Percentiles rank a stretch among this genome's conserved stretches.
phyloP scores from a whole-genome alignment of 2,888 invertebrate species.

The Agriopis aurantiaria region DNA sequence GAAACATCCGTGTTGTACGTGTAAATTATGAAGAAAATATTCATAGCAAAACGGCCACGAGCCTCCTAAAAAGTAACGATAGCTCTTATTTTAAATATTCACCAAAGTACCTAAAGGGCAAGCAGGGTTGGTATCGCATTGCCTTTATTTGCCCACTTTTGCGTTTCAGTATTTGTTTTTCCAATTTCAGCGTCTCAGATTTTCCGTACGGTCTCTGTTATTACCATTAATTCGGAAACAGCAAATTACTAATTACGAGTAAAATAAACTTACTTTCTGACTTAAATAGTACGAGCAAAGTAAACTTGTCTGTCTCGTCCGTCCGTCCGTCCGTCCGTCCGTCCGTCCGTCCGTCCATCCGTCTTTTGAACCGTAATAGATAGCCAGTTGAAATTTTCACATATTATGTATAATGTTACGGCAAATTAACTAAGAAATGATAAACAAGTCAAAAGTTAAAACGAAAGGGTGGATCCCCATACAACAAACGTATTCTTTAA shows the following conservation, averaged over 20 bases:
- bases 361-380: no score
- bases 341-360: no score
- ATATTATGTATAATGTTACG: no score
- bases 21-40: slow-evolving; percentile 27
- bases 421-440: no score
- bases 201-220: background rate
- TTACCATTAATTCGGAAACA: background rate
- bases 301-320: no score
- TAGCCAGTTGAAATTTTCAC: no score
- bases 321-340: no score
- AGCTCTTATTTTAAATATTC: slow-evolving; percentile 30
- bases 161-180: slow-evolving; percentile 16
- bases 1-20: slow-evolving; percentile 10
- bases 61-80: slow-evolving; percentile 29
- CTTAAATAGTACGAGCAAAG: no score
- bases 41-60: slow-evolving; percentile 18
- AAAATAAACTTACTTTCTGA: background rate
- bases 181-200: slow-evolving; percentile 20
- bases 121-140: slow-evolving; percentile 1
- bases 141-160: slow-evolving; percentile 15
- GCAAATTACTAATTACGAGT: background rate
- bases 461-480: no score
- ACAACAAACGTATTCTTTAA: no score
- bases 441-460: no score
- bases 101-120: slow-evolving; percentile 19